Evolutionary conservation across 2,797 vertebrate genomes (phyloP).

Genomic region (Myioborus miniatus): DNA sequence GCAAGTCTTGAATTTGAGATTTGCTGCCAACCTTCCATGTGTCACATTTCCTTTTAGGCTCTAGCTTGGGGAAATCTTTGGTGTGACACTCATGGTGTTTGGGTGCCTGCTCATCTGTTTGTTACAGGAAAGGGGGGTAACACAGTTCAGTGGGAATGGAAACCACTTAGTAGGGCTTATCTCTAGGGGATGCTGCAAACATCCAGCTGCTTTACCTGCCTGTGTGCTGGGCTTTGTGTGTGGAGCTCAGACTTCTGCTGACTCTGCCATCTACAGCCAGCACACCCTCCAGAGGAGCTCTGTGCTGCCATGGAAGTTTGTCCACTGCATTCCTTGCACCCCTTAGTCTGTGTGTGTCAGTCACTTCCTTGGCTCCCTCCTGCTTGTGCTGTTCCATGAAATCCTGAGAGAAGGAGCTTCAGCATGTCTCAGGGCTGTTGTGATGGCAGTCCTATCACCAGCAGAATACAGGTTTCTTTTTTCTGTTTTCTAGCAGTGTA

Average conservation of each 20-base stretch:
- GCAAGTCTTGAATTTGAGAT: neutral
- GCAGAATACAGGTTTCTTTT: neutral
- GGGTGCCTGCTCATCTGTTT: neutral
- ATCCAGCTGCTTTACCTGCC: neutral
- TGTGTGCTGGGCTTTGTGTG: neutral
- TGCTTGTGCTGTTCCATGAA: neutral
- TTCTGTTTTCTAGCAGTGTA: neutral
- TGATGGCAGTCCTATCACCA: neutral
- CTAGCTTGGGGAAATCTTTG: neutral
- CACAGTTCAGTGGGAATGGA: neutral
- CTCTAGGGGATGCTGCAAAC: neutral
- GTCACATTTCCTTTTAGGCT: neutral
- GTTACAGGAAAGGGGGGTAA: neutral
- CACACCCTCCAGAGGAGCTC: neutral
- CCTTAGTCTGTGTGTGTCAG: neutral
- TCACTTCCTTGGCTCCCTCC: neutral
- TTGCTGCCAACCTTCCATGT: neutral
- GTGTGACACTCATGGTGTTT: fast-evolving
- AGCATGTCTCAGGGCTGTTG: neutral
- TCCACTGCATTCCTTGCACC: neutral
- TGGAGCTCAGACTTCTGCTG: neutral
- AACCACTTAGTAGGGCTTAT: neutral
- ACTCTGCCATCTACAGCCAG: neutral
- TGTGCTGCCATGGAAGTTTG: neutral
- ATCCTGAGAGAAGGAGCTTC: neutral